Evolutionary conservation across 2,113 vertebrate species (phyloP).

Genomic region (Podilymbus podiceps): DNA sequence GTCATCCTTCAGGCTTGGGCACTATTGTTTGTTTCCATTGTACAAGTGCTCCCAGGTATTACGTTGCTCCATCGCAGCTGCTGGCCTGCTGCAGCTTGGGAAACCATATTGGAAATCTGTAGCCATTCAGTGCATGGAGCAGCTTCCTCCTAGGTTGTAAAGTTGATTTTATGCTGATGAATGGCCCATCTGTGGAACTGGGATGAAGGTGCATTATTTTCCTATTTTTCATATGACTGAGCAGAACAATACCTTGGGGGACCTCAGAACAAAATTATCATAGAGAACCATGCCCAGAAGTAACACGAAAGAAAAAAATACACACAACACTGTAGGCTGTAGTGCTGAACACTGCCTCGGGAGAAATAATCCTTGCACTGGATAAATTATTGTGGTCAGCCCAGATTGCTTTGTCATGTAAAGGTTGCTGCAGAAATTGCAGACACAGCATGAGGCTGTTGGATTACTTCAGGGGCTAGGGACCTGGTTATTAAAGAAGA

Average conservation of each 20-base stretch:
- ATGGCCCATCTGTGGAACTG: not conserved
- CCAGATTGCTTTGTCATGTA: conserved; percentile 16
- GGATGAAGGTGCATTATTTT: conserved; percentile 56
- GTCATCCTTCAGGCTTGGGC: not conserved
- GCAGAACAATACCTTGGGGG: conserved; percentile 36
- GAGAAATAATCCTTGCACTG: conserved; percentile 31
- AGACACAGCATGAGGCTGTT: not conserved
- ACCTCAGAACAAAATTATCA: conserved; percentile 29
- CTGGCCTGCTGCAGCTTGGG: not conserved
- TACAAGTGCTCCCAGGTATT: not conserved
- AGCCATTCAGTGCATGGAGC: not conserved
- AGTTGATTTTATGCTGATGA: conserved; percentile 40
- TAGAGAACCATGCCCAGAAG: conserved; percentile 8
- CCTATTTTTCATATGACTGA: conserved; percentile 44
- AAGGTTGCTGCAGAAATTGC: conserved; percentile 13
- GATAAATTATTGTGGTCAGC: not conserved
- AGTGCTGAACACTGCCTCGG: not conserved
- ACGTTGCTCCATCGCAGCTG: fast-evolving
- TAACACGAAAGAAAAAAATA: not conserved
- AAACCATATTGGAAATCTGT: not conserved
- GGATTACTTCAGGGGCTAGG: not conserved
- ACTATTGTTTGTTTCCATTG: not conserved
- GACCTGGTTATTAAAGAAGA: not conserved
- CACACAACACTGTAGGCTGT: not conserved
- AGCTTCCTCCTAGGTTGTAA: not conserved